phyloP scores from a whole-genome alignment of 1,140 invertebrate genomes.

The Saxidomus purpurata region DNA sequence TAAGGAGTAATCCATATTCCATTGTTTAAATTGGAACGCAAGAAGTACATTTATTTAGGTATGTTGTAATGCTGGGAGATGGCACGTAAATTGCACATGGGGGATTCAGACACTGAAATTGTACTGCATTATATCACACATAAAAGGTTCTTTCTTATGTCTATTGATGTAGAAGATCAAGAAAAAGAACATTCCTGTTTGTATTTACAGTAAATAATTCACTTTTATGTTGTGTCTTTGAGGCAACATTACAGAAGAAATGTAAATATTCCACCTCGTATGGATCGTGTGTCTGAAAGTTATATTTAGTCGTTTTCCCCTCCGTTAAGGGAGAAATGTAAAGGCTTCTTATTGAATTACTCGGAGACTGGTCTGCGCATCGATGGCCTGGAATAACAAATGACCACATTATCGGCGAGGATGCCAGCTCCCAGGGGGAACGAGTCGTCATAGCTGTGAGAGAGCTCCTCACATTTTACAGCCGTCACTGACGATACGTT shows the following conservation, averaged over 20 bases:
- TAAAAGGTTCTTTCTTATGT: too few relatives aligned
- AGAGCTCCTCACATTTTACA: not conserved
- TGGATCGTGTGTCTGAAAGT: not conserved
- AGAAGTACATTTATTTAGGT: too few relatives aligned
- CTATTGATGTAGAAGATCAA: too few relatives aligned
- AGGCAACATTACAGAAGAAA: not conserved
- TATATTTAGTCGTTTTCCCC: not conserved
- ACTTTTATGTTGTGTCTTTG: too few relatives aligned
- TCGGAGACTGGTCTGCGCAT: slow-evolving; percentile 21
- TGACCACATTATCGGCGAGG: slow-evolving; percentile 24
- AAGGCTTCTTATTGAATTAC: slow-evolving; percentile 39
- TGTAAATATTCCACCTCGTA: not conserved
- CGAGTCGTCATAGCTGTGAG: not conserved
- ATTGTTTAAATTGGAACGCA: too few relatives aligned
- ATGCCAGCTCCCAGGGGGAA: not conserved
- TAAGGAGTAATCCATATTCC: too few relatives aligned
- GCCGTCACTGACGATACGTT: not conserved
- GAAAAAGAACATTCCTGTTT: too few relatives aligned
- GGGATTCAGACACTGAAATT: too few relatives aligned
- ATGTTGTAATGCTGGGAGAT: too few relatives aligned
- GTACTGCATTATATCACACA: too few relatives aligned
- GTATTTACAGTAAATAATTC: too few relatives aligned
- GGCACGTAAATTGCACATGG: too few relatives aligned
- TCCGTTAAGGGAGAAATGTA: not conserved
- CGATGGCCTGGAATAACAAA: slow-evolving; percentile 40